phyloP scores from a whole-genome alignment of 2,888 invertebrate genomes.

The Oconnorella tubifera region DNA sequence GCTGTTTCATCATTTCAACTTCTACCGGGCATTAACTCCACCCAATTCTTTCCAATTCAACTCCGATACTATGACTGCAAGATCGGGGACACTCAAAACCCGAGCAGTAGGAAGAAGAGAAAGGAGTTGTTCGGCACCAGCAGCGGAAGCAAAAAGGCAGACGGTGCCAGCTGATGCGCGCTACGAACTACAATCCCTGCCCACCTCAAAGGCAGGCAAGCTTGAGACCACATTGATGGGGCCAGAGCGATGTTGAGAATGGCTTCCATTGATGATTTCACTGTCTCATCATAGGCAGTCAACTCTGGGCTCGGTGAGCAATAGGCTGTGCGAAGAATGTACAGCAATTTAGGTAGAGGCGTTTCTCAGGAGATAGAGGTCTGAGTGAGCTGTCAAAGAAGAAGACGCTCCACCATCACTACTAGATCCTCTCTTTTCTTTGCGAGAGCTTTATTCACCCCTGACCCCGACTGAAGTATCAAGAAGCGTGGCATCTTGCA shows the following conservation, averaged over 20 bases:
- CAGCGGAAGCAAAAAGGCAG: neutral
- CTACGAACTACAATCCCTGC: neutral
- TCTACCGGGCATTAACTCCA: neutral
- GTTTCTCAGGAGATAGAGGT: neutral
- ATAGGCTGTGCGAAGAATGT: neutral
- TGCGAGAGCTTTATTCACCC: too few relatives aligned
- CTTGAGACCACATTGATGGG: neutral
- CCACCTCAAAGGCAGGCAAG: neutral
- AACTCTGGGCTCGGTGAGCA: neutral
- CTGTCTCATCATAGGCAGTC: neutral
- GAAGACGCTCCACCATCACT: too few relatives aligned
- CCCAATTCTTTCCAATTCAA: neutral
- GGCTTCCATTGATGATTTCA: neutral
- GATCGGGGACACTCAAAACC: neutral
- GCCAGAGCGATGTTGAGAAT: neutral
- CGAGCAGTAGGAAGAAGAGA: neutral
- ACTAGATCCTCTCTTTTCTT: too few relatives aligned
- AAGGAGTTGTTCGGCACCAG: neutral
- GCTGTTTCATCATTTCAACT: neutral
- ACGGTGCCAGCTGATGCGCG: neutral
- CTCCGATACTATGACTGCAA: neutral
- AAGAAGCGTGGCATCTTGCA: too few relatives aligned
- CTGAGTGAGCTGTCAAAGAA: neutral
- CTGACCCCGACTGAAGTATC: too few relatives aligned
- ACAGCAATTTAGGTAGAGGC: neutral